Evolutionary conservation across 2,797 vertebrate genomes (phyloP), one percentile per base, ranked within the genome.

Genomic region (Protonibea diacanthus): DNA sequence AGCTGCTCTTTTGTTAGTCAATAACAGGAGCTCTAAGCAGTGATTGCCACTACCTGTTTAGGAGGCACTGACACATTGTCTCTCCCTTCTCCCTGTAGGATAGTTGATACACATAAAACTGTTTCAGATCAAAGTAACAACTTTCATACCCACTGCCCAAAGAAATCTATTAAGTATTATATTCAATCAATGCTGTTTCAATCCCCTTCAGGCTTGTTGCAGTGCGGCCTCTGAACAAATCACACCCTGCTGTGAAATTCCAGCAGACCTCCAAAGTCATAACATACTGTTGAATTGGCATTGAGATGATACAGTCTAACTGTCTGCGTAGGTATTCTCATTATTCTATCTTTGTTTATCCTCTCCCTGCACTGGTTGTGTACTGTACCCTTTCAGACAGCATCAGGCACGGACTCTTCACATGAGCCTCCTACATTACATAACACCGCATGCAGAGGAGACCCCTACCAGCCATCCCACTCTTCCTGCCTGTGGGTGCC

Each of bases 381-480:
- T 23, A 51, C 29, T 47, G 25, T 17, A 33, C 64, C 49, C 70
- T 72, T 63, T 85, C 51, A 75, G 15, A 33, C 14, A 27, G 5
- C 21, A 65, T 61, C 67, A 53, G 33, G 63, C 59, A 56, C 53
- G 49, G 51, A 55, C 29, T 47, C 53, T 56, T 56, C 17, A 1
- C 29, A 64, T 5, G 12, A 42, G 49, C 52, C 55, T 57, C 48
- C 38, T 49, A 76, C 7, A 49, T 74, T 76, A 62, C 15, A 20
- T 14, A 68, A 15, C 44, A 33, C 77, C 81, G 53, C 91, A 88
- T 86, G 81, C 77, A 64, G 81, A 61, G 85, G 61, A 88, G 84
- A 85, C 84, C 74, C 82, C 76, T 21, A 38, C 76, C 73, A 56
- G 65, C 57, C 29, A 17, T 33, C 70, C 74, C n/a, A 48, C 63